Percentiles rank a stretch among this genome's conserved stretches.
Conservation (phyloP, 2,888 invertebrate genomes). For the Hirtodrosophila histrioides region DNA sequence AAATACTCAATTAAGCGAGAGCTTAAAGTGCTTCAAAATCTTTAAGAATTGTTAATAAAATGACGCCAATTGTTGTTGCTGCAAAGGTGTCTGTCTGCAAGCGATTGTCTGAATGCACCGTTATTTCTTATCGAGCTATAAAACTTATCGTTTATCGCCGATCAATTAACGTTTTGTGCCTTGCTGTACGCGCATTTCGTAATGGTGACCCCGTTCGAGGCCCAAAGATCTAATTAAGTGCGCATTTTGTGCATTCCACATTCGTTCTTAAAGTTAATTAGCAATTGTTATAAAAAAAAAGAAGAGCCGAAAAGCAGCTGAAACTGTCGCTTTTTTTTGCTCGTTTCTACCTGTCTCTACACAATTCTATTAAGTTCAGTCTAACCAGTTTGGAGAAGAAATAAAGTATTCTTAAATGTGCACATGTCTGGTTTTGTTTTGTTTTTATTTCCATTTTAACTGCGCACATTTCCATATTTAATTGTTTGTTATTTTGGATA, state of each 20-base stretch:
- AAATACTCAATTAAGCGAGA: conserved; percentile 33
- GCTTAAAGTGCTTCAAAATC: conserved; percentile 38
- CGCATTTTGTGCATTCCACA: neutral
- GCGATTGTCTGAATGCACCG: conserved; percentile 8
- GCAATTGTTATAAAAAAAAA: conserved; percentile 5
- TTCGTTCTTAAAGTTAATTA: conserved; percentile 12
- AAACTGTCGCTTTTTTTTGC: conserved; percentile 20
- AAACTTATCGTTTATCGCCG: conserved; percentile 17
- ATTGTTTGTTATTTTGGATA: conserved; percentile 33
- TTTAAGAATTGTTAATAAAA: conserved; percentile 4
- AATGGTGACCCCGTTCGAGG: conserved; percentile 26
- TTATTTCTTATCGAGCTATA: conserved; percentile 25
- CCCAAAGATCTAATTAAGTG: conserved; percentile 22
- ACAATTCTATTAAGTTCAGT: conserved; percentile 4
- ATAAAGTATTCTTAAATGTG: neutral
- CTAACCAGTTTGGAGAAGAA: conserved; percentile 18
- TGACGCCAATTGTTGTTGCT: conserved; percentile 26
- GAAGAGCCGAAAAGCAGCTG: neutral
- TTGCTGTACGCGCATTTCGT: neutral
- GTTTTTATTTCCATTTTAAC: conserved; percentile 11
- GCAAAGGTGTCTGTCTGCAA: neutral
- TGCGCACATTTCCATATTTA: conserved; percentile 44
- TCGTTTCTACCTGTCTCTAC: neutral
- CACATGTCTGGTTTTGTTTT: conserved; percentile 1
- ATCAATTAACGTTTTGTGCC: conserved; percentile 17